A percentile compares a stretch with the other conserved stretches of the same genome.
These are phyloP conservation scores for Ophion obscuratus DNA, from an alignment of 2,888 invertebrate species.

Conservation along the genomic window DNA sequence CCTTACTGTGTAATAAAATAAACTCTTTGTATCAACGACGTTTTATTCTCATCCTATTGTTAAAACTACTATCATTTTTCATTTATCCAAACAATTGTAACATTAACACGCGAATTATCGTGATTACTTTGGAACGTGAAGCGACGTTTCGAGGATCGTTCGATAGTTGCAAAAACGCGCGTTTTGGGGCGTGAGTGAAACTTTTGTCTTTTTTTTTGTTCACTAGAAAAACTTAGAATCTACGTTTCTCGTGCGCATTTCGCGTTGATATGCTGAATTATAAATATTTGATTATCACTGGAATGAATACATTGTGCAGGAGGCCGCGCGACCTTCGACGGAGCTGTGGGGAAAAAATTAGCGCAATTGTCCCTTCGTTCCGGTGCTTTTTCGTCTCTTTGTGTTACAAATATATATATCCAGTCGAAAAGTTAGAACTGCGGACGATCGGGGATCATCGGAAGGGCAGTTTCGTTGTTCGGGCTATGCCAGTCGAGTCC, in stretches of 20 bases:
- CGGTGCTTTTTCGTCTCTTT: background rate
- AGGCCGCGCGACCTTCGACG: constrained; percentile 22
- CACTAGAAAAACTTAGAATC: constrained; percentile 28
- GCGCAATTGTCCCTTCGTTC: background rate
- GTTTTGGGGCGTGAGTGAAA: constrained; percentile 27
- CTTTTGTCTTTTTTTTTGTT: background rate
- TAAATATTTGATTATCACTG: constrained; percentile 69
- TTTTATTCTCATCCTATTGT: background rate
- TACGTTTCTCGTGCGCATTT: constrained; percentile 29
- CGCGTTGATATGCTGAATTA: constrained; percentile 47
- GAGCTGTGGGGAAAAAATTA: background rate
- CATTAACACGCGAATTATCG: background rate
- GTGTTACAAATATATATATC: constrained; percentile 12
- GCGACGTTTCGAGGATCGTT: background rate
- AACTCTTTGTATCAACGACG: constrained; percentile 48
- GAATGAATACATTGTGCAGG: constrained; percentile 70
- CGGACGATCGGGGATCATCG: constrained; percentile 2
- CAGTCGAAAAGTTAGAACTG: background rate
- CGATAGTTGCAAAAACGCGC: background rate
- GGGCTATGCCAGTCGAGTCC: background rate
- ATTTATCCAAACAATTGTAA: background rate
- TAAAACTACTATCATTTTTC: constrained; percentile 27
- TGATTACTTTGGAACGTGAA: background rate
- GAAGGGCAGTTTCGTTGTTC: constrained; percentile 5
- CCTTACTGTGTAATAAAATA: constrained; percentile 57